Evolutionary conservation across 2,113 vertebrate species (phyloP).

Genomic region (Mustelus asterias): DNA sequence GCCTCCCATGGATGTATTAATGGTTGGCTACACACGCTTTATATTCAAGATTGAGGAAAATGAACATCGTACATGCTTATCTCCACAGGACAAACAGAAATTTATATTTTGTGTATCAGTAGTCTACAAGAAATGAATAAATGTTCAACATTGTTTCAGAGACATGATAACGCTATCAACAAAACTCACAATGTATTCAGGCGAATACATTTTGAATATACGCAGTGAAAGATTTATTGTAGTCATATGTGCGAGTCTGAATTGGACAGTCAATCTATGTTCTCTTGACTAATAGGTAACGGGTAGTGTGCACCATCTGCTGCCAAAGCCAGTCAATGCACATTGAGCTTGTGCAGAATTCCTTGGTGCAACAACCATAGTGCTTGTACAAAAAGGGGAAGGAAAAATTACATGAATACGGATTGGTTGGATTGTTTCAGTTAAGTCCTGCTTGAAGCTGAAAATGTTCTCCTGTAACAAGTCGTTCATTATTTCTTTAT

Average conservation of each 20-base stretch:
- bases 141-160: not conserved
- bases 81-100: not conserved
- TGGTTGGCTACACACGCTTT: not conserved
- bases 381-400: not conserved
- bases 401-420: not conserved
- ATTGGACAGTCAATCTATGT: not conserved
- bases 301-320: not conserved
- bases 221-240: not conserved
- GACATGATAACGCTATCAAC: not conserved
- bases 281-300: not conserved
- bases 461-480: not conserved
- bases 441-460: not conserved
- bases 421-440: not conserved
- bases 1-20: not conserved
- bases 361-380: not conserved
- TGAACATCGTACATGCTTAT: not conserved
- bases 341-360: not conserved
- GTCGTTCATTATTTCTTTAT: not conserved
- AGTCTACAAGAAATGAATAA: not conserved
- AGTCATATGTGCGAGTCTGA: not conserved
- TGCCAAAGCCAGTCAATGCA: not conserved
- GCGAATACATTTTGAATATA: not conserved
- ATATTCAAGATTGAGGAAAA: not conserved
- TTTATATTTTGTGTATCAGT: not conserved
- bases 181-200: conserved; percentile 8